Evolutionary conservation across 37 sponge, comb jelly and placozoan species (phyloP).

Genomic region (Crambe crambe): DNA sequence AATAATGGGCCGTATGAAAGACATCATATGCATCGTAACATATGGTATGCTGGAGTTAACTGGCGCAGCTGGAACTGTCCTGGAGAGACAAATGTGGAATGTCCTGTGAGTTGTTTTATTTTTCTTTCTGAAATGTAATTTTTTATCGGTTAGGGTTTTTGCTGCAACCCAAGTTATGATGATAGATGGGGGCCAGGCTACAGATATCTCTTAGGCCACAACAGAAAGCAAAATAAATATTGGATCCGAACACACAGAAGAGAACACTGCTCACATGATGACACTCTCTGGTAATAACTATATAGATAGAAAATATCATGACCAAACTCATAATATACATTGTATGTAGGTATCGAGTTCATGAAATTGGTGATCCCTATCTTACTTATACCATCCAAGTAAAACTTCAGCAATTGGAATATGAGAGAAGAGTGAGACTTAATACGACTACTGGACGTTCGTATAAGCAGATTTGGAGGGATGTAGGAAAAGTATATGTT

Average conservation of each 20-base stretch:
- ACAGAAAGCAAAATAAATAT: background rate
- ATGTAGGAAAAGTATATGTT: slow-evolving; percentile 58
- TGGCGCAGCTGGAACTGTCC: background rate
- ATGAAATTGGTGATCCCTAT: slow-evolving; percentile 65
- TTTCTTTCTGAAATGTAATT: background rate
- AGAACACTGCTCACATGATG: slow-evolving; percentile 11
- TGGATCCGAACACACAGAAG: slow-evolving; percentile 8
- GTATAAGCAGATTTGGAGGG: slow-evolving; percentile 48
- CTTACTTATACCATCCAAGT: slow-evolving; percentile 67
- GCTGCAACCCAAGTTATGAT: background rate
- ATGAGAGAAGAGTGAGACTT: background rate
- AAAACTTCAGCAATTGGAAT: slow-evolving; percentile 70
- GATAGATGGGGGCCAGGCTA: background rate
- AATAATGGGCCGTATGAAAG: slow-evolving; percentile 34
- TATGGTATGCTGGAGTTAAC: background rate
- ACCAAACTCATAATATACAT: background rate
- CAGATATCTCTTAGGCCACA: background rate
- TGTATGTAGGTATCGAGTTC: slow-evolving; percentile 65
- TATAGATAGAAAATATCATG: background rate
- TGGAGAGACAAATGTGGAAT: background rate
- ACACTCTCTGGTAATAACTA: slow-evolving; percentile 6
- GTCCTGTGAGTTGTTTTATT: background rate
- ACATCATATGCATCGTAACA: too few species aligned
- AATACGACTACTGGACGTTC: background rate
- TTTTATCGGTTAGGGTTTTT: slow-evolving; percentile 1